Conservation (phyloP, 2,113 vertebrate genomes). For the Barbus barbus region DNA sequence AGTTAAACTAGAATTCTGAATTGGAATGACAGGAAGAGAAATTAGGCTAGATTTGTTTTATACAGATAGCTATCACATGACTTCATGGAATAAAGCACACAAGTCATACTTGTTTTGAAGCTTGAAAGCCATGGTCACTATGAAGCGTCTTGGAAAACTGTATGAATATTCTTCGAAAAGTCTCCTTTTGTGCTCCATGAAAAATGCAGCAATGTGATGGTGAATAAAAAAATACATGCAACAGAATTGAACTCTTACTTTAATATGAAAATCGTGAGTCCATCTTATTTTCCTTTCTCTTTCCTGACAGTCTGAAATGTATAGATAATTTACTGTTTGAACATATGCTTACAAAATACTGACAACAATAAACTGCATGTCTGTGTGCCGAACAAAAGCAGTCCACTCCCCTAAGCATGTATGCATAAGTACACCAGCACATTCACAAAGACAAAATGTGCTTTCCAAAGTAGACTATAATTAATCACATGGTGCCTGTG, state of each 20-base stretch:
- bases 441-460: not conserved
- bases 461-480: slow-evolving; percentile 10
- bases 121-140: too few relatives aligned
- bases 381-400: not conserved
- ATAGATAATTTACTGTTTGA: not conserved
- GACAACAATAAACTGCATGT: not conserved
- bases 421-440: not conserved
- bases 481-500: slow-evolving; percentile 21
- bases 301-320: not conserved
- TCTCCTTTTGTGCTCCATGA: not conserved
- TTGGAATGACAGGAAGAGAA: too few relatives aligned
- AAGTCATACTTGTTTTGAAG: too few relatives aligned
- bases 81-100: too few relatives aligned
- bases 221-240: not conserved
- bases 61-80: too few relatives aligned
- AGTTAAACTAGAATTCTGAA: too few relatives aligned
- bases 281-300: not conserved
- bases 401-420: not conserved
- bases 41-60: too few relatives aligned
- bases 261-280: not conserved
- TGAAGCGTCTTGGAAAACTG: too few relatives aligned
- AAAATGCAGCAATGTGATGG: not conserved
- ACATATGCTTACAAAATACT: not conserved
- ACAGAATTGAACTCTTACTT: not conserved
- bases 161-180: too few relatives aligned